Conservation (phyloP, 2,797 vertebrate species). For the Onychomys leucogaster region DNA sequence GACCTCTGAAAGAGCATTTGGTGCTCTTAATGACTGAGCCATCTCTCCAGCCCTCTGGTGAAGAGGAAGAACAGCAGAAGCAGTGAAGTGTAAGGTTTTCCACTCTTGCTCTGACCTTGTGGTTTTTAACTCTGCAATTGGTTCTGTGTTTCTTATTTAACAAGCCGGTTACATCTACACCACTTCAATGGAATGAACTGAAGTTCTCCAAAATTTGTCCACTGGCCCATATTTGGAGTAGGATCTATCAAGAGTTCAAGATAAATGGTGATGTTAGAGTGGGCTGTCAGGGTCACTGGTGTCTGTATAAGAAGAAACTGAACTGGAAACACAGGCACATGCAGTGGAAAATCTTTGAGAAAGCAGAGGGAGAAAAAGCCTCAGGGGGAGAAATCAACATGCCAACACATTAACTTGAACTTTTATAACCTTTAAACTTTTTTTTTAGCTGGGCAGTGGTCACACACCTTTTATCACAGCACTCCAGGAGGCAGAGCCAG, state of each 20-base stretch:
- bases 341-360: not conserved
- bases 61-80: no score
- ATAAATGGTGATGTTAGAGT: not conserved
- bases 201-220: not conserved
- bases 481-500: no score
- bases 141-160: no score
- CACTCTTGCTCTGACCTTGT: no score
- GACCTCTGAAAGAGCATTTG: no score
- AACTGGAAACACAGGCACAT: not conserved
- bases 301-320: not conserved
- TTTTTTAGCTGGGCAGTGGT: not conserved
- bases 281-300: not conserved
- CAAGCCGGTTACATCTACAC: no score
- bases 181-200: not conserved
- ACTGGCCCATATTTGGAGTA: not conserved
- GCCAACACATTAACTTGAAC: not conserved
- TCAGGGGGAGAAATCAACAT: not conserved
- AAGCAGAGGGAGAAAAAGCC: not conserved
- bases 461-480: no score
- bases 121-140: no score
- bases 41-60: no score
- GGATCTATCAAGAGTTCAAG: not conserved
- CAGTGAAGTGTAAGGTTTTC: no score
- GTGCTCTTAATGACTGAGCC: no score
- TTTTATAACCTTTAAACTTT: not conserved